Conservation (phyloP, 2,888 invertebrate genomes). For the Holacanthella duospinosa region DNA sequence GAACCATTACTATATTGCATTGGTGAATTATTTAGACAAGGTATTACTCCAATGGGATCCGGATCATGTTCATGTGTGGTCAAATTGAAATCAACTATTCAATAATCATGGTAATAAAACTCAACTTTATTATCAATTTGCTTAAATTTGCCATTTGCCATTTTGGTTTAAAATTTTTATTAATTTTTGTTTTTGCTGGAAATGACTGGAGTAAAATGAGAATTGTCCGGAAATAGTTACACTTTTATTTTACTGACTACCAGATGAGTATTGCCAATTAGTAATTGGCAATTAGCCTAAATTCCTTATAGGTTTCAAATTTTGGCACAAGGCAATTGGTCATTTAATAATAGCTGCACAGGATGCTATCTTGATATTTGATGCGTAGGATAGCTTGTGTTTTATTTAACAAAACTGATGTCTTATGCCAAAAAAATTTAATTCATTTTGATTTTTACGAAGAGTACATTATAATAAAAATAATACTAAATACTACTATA, state of each 20-base stretch:
- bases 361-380: background rate
- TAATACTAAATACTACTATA: background rate
- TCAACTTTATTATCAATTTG: background rate
- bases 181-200: too few relatives aligned
- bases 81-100: too few relatives aligned
- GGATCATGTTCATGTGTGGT: too few relatives aligned
- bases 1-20: background rate
- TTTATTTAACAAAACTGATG: background rate
- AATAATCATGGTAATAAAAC: background rate
- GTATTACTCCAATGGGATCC: too few relatives aligned
- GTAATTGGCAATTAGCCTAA: background rate
- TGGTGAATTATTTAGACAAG: background rate
- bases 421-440: too few relatives aligned
- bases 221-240: too few relatives aligned
- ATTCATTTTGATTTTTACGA: background rate
- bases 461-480: background rate
- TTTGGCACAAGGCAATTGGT: background rate
- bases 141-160: background rate
- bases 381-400: background rate
- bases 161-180: too few relatives aligned
- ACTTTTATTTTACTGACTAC: too few relatives aligned
- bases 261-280: background rate
- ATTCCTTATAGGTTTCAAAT: background rate
- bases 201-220: too few relatives aligned
- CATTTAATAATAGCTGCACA: too few relatives aligned